Evolutionary conservation across 2,888 invertebrate genomes (phyloP), one percentile per base, ranked within the genome.

Genomic region (Chrysopilus asiliformis): DNA sequence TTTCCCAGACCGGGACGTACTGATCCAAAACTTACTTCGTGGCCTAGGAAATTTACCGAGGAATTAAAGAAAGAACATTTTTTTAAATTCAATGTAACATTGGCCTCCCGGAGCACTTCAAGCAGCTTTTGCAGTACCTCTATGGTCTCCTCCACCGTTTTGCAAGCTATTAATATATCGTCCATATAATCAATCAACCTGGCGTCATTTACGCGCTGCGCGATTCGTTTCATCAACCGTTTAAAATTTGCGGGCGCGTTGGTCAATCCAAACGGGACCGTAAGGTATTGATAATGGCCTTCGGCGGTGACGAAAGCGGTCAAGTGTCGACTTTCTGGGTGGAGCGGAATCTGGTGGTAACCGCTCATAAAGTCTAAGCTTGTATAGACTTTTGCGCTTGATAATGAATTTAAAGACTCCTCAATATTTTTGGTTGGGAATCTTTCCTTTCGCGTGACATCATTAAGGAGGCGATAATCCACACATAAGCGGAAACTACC

Each of bases 191-290:
- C n/a, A n/a, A n/a, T n/a, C n/a, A n/a, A 50, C n/a, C 38, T 38
- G 7, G 45, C 43, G 1, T 44, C 43, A 30, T 13, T 8, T 24
- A 9, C 8, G 7, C 12, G 12, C 8, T 13, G 8, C 10, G 27
- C 10, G 2, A 12, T 9, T 28, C 20, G 17, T n/a, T n/a, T n/a
- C 29, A 22, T 27, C 25, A 36, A 29, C 34, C 4, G 55, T 48
- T 29, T 48, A 34, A 55, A 57, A 0, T 47, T 44, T 1, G 50
- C 46, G 9, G 51, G 51, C 3, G 53, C 50, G 36, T 55, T 55
- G 3, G 43, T 20, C 5, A 56, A 41, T 2, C 55, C 57, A 39
- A 56, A 61, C 2, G 53, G 52, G 49, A 57, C 15, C 15, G 20
- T 22, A 10, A 24, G 22, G 13, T 26, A 39, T 49, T 5, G 43